Evolutionary conservation across 2,888 invertebrate genomes (phyloP), one percentile per base, ranked within the genome.

Genomic region (Punctoribates punctum): DNA sequence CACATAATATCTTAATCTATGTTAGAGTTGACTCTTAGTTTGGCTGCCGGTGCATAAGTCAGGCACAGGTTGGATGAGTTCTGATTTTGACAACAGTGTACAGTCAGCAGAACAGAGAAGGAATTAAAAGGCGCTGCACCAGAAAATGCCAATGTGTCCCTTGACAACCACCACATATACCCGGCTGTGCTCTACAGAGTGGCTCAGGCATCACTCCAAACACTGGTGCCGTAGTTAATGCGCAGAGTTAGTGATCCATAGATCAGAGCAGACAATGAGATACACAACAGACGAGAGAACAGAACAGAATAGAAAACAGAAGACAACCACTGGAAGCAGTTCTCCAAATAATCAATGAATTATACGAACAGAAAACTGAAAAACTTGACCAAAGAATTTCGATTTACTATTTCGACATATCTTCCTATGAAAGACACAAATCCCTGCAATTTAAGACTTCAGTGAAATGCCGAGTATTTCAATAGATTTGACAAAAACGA

Each of bases 111-210:
- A 65, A 65, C 29, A 38, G 20, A 65, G 11, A 65, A 65, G 65
- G 65, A 65, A 65, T 65, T 65, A 65, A 34, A 65, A 65, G 65
- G 65, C 65, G 65, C 29, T 65, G 65, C 65, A 65, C 65, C 65
- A 70, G 70, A 42, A 70, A 42, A 70, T 70, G 70, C 70, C 46
- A 60, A 70, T 70, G 70, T 70, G 70, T 70, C 70, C 70, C 70
- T 11, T 70, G 70, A 70, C 70, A 70, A 70, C 70, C 70, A 70
- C 20, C 38, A 70, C 70, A 70, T 34, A 70, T 11, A 70, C 25
- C 57, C 57, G 25, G 13, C 11, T 25, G 23, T 11, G 17, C 48
- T 11, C 4, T 48, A 17, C 17, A 48, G 23, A 57, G 13, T 25
- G 11, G 11, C 3, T 48, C 17, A 25, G 57, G 57, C 25, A 57